phyloP scores from a whole-genome alignment of 92 coral and sea anemone genomes.

The Paragorgia papillata region DNA sequence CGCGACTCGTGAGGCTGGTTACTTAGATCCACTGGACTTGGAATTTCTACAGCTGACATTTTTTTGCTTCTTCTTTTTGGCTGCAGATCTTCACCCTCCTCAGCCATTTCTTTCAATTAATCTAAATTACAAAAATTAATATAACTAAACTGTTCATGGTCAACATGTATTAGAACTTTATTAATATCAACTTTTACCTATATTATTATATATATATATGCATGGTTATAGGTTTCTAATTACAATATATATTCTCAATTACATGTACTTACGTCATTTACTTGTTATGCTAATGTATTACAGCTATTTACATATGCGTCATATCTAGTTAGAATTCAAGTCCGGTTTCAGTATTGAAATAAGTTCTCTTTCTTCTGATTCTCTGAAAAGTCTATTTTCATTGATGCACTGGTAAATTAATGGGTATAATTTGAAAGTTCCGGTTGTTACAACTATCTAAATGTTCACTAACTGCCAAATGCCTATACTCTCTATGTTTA shows the following conservation, averaged over 20 bases:
- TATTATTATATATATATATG: too few relatives aligned
- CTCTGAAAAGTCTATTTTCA: neutral
- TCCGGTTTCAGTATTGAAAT: slow-evolving; percentile 15
- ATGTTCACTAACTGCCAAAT: slow-evolving; percentile 16
- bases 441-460: neutral
- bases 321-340: neutral
- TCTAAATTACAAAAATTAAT: too few relatives aligned
- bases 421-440: neutral
- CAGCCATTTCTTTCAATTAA: neutral
- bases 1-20: neutral
- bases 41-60: neutral
- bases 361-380: slow-evolving; percentile 11
- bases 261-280: too few relatives aligned
- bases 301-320: too few relatives aligned
- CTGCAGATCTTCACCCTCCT: neutral
- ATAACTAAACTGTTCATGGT: too few relatives aligned
- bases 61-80: neutral
- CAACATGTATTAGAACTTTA: too few relatives aligned
- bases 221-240: too few relatives aligned
- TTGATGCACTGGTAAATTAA: slow-evolving; percentile 10
- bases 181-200: too few relatives aligned
- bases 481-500: slow-evolving; percentile 7
- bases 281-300: too few relatives aligned
- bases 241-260: too few relatives aligned
- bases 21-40: neutral